phyloP scores from a whole-genome alignment of 1,140 invertebrate genomes.

The Sycophaga agraensis region DNA sequence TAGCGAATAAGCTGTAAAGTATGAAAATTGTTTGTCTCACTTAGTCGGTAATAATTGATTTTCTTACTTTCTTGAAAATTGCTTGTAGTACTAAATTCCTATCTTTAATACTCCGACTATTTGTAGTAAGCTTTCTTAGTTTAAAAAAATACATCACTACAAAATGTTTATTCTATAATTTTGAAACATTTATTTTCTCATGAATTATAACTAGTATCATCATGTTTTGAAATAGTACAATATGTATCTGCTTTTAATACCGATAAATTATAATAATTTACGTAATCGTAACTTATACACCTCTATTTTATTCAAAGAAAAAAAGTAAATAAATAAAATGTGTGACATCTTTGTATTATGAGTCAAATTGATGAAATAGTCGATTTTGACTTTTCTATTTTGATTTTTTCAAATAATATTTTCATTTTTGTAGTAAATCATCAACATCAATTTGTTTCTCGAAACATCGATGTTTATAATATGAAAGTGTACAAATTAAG shows the following conservation, averaged over 20 bases:
- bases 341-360: neutral
- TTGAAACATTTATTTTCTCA: neutral
- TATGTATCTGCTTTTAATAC: neutral
- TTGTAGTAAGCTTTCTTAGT: constrained; percentile 9
- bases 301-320: constrained; percentile 19
- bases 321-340: neutral
- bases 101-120: constrained; percentile 22
- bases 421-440: neutral
- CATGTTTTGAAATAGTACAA: neutral
- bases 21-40: neutral
- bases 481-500: neutral
- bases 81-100: neutral
- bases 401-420: neutral
- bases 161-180: neutral
- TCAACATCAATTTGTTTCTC: neutral
- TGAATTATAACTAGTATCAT: neutral
- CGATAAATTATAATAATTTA: constrained; percentile 5
- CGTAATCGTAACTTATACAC: constrained; percentile 3
- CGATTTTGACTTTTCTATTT: neutral
- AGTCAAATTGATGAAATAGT: neutral
- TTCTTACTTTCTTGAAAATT: neutral
- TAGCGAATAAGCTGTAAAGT: neutral
- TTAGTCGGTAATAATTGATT: constrained; percentile 4
- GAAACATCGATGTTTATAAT: neutral
- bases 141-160: neutral